Evolutionary conservation across 2,888 invertebrate species (phyloP).

Genomic region (Apomyelois bistriatella): DNA sequence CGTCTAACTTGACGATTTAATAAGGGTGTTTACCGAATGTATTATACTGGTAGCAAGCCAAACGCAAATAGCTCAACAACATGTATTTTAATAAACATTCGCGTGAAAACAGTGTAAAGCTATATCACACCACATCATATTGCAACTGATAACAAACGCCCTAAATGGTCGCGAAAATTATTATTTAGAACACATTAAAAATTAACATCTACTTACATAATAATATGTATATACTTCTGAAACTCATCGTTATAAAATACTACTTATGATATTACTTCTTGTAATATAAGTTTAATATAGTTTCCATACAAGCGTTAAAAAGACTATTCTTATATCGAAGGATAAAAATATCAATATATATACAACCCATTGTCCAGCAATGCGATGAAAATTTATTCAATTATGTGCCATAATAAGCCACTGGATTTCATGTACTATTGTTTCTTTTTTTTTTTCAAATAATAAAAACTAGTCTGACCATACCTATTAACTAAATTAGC

Average conservation of each 20-base stretch:
- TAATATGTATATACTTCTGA: neutral
- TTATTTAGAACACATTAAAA: neutral
- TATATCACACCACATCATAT: too few relatives aligned
- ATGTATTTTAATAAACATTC: too few relatives aligned
- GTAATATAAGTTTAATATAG: conserved; percentile 3
- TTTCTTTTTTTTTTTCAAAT: too few relatives aligned
- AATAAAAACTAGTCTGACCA: neutral
- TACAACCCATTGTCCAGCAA: conserved; percentile 11
- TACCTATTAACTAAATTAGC: neutral
- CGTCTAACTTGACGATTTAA: too few relatives aligned
- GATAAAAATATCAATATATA: neutral
- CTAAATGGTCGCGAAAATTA: too few relatives aligned
- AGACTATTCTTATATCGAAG: neutral
- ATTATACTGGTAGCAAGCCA: too few relatives aligned
- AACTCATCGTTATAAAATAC: neutral
- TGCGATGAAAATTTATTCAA: neutral
- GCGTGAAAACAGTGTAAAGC: too few relatives aligned
- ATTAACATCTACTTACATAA: neutral
- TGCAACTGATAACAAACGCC: too few relatives aligned
- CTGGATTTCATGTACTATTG: too few relatives aligned
- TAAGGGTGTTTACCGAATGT: too few relatives aligned
- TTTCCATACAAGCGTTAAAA: neutral
- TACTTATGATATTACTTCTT: neutral
- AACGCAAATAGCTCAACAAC: too few relatives aligned
- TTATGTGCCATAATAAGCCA: neutral